Percentiles rank a stretch among this genome's conserved stretches.
Evolutionary conservation across 2,113 vertebrate species (phyloP).

Genomic region (Eupsittula cactorum): DNA sequence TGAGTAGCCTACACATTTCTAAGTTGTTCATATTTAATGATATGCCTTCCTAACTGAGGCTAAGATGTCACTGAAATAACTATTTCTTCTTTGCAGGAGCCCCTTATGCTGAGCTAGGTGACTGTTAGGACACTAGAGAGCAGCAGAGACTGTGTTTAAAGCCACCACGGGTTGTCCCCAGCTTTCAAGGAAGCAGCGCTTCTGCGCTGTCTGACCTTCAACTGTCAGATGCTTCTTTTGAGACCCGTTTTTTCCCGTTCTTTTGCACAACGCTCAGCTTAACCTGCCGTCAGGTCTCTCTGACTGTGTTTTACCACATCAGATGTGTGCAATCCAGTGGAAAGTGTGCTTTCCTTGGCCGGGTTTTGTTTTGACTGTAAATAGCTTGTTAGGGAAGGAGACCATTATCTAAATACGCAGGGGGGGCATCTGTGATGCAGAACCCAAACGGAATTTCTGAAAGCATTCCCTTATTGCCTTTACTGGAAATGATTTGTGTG

Average conservation of each 20-base stretch:
- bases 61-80: accelerated
- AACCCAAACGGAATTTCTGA: neutral
- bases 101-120: neutral
- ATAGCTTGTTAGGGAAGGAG: neutral
- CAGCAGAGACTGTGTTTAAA: slow-evolving; percentile 59
- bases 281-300: neutral
- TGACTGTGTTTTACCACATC: neutral
- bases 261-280: neutral
- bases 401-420: neutral
- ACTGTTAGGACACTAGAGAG: neutral
- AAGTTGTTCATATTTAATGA: accelerated
- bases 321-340: no score
- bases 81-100: accelerated
- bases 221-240: neutral
- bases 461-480: neutral
- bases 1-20: neutral
- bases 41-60: neutral
- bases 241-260: neutral
- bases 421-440: neutral
- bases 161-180: accelerated
- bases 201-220: neutral
- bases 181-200: accelerated
- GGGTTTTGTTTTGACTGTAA: neutral
- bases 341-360: neutral
- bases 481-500: neutral